Evolutionary conservation across 2,113 vertebrate genomes (phyloP), one percentile per base, ranked within the genome.

Genomic region (Brevimyrus niger): DNA sequence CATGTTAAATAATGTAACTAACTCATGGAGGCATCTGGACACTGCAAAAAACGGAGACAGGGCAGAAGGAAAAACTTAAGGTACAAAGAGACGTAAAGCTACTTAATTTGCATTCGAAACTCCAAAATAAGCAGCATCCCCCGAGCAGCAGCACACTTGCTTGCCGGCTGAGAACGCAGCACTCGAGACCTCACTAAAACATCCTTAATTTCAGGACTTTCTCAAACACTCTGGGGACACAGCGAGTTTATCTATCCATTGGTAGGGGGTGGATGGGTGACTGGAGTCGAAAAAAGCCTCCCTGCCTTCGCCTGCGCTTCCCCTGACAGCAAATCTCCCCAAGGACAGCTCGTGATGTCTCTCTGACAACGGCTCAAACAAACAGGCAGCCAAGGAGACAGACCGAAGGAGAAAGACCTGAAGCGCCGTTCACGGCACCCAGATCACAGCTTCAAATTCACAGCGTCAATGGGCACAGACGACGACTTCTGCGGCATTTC

Each of bases 361-460:
- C 58, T 87, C 44, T 80, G 15, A 84, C 82, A n/a, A 84, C 80
- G n/a, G 42, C 84, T 35, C 27, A 65, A 87, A 86, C 55, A 69
- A 89, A 76, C 61, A 76, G 31, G 76, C 46, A 35, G n/a, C 27
- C 44, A 23, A 35, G 46, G 84, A 48, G 23, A 51, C 84, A 0
- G 46, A 86, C 23, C 7, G 6, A 9, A 19, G 38, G 19, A 11
- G 3, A 42, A 19, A 42, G 11, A 83, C 80, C 19, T 5, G 42
- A 0, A 7, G 44, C 15, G 2, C 4, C 0, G 38, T 44, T 23
- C 44, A n/a, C 42, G 42, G 38, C 17, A n/a, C 38, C 80, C 42
- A 3, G 38, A 83, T 44, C 80, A 23, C 80, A 83, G 38, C 5
- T 21, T 46, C 38, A 38, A 38, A 76, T 76, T 35, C 38, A 35